These are phyloP conservation scores for Stegodyphus mimosarum DNA, from an alignment of 1,140 invertebrate genomes.

Conservation along the genomic window DNA sequence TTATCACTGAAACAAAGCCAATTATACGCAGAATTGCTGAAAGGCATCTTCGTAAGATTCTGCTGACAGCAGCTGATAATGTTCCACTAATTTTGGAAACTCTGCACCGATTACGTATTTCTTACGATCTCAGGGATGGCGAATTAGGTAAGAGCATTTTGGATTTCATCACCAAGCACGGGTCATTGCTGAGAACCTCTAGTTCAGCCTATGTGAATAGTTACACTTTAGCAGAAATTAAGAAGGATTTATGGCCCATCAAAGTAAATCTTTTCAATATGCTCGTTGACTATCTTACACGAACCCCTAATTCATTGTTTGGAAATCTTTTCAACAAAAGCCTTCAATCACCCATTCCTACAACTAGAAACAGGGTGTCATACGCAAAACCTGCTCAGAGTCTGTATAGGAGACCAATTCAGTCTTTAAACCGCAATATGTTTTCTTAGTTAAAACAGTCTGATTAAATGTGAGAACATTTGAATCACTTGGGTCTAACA, in stretches of 20 bases:
- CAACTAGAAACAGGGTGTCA: no score
- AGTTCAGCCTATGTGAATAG: not conserved
- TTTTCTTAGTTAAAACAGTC: no score
- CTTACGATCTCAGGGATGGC: not conserved
- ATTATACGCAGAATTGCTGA: not conserved
- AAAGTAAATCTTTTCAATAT: not conserved
- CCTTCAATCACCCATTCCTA: no score
- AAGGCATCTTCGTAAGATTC: not conserved
- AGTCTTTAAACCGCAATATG: no score
- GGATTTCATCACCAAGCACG: not conserved
- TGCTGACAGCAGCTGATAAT: not conserved
- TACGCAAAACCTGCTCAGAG: no score
- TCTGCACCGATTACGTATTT: not conserved
- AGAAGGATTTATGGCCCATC: not conserved
- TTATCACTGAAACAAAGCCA: not conserved
- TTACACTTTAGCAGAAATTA: slow-evolving; percentile 2
- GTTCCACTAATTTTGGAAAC: not conserved
- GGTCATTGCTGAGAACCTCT: not conserved
- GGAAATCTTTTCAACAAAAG: no score
- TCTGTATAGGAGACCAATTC: no score
- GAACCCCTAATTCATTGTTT: no score
- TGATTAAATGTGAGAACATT: no score
- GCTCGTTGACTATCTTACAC: no score
- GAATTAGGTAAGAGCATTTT: not conserved
- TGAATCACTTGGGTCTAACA: no score